These are phyloP conservation scores for Mellivora capensis DNA, from an alignment of 2,113 vertebrate genomes.

Conservation along the genomic window DNA sequence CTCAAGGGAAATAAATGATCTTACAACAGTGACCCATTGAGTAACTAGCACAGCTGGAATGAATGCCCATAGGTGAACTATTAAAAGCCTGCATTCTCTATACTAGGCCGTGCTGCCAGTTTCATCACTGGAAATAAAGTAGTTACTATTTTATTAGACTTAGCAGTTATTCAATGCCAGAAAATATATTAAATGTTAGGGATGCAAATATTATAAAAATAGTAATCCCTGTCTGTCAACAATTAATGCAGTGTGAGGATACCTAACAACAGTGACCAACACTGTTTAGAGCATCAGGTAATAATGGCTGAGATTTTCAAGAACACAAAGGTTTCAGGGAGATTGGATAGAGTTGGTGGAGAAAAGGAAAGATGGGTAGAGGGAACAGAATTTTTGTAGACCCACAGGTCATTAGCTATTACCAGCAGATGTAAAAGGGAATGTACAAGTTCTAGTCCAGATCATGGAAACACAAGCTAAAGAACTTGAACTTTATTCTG, in stretches of 20 bases:
- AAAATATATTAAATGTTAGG: background rate
- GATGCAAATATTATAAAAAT: background rate
- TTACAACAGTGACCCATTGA: background rate
- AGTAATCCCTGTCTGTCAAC: background rate
- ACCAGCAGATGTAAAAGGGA: fast-evolving
- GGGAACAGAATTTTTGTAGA: background rate
- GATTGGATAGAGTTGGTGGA: background rate
- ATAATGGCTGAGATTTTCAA: background rate
- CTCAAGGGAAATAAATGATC: background rate
- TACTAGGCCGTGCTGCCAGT: background rate
- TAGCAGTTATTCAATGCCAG: background rate
- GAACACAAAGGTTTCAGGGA: background rate
- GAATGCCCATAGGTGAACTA: background rate
- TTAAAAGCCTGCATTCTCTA: background rate
- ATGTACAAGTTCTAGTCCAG: background rate
- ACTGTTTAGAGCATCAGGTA: background rate
- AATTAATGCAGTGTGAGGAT: background rate
- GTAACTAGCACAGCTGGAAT: background rate
- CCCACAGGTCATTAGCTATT: background rate
- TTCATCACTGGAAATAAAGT: background rate
- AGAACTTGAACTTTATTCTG: background rate
- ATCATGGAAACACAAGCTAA: background rate
- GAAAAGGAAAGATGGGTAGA: background rate
- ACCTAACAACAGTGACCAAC: background rate
- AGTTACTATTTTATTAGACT: background rate